These are phyloP conservation scores for Bicyclus anynana DNA, from an alignment of 1,140 invertebrate species.

Conservation along the genomic window DNA sequence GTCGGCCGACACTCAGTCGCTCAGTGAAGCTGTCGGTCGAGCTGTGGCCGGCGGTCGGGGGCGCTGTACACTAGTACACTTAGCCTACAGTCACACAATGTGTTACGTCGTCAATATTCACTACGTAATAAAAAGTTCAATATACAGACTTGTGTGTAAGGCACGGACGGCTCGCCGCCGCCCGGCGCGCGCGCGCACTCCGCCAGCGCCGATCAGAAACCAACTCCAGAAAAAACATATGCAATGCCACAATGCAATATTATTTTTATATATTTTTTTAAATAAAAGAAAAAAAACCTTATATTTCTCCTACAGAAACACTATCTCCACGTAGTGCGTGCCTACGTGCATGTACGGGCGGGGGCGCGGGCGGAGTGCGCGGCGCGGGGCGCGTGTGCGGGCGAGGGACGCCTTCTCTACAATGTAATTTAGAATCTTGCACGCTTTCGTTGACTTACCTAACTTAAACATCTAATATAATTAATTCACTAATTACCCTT, in stretches of 20 bases:
- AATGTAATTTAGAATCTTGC: conserved; percentile 68
- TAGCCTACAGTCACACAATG: conserved; percentile 2
- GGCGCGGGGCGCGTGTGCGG: conserved; percentile 17
- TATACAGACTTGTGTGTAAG: conserved; percentile 57
- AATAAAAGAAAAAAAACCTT: no score
- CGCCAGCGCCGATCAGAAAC: not conserved
- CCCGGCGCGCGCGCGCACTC: conserved; percentile 14
- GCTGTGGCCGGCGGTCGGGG: not conserved
- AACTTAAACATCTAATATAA: conserved; percentile 18
- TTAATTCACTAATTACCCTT: not conserved
- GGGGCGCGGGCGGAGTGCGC: conserved; percentile 1
- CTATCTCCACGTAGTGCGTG: not conserved
- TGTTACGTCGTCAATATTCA: not conserved
- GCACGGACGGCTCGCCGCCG: conserved; percentile 44
- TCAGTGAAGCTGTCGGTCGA: not conserved
- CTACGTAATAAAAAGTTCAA: conserved; percentile 20
- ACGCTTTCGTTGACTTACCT: conserved; percentile 49
- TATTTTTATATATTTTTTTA: no score
- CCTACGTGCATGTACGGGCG: no score
- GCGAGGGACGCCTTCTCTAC: conserved; percentile 49
- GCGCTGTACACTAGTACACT: conserved; percentile 10
- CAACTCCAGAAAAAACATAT: no score
- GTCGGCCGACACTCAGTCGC: not conserved
- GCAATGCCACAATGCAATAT: no score
- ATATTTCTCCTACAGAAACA: no score